phyloP scores from a whole-genome alignment of 2,797 vertebrate species.

The Morelia viridis region DNA sequence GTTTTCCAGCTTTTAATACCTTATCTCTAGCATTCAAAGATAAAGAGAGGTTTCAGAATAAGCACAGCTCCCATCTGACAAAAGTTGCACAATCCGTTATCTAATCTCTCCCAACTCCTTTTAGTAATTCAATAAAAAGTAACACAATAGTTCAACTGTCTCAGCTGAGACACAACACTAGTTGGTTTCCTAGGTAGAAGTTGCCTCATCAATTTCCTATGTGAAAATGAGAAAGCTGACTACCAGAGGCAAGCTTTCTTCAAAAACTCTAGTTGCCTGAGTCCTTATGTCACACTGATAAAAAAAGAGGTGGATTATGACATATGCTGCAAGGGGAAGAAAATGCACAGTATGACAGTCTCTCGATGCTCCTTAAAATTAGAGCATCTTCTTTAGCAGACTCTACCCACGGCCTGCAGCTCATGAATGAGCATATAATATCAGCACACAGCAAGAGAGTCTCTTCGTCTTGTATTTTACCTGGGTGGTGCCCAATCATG shows the following conservation, averaged over 20 bases:
- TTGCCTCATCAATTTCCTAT: background rate
- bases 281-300: background rate
- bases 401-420: no score
- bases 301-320: background rate
- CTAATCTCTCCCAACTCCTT: background rate
- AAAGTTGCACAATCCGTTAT: background rate
- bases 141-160: background rate
- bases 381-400: background rate
- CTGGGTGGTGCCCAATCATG: slow-evolving; percentile 98
- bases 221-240: background rate
- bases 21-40: background rate
- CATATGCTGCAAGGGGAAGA: background rate
- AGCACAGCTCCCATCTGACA: background rate
- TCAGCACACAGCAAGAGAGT: background rate
- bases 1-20: background rate
- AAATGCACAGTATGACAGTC: background rate
- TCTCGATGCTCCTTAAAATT: background rate
- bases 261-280: background rate
- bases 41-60: background rate
- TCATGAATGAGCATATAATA: background rate
- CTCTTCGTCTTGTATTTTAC: slow-evolving; percentile 72
- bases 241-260: background rate
- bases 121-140: background rate
- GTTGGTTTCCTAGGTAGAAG: background rate
- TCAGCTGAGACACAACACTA: background rate